Conservation (phyloP, 2,113 vertebrate genomes). For the Labeo rohita region DNA sequence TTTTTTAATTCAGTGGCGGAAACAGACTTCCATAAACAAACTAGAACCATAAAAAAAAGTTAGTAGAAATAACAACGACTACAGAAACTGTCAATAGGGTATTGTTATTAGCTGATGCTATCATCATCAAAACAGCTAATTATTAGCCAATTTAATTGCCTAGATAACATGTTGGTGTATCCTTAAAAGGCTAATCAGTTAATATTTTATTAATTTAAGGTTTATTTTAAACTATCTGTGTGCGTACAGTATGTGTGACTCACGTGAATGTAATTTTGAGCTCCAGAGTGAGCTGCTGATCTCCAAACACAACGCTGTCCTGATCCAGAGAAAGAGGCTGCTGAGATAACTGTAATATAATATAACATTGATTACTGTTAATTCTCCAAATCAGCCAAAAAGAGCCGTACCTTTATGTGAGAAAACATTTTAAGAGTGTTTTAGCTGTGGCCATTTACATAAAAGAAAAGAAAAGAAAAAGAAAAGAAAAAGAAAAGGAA, state of each 20-base stretch:
- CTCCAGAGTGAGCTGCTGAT: constrained; percentile 85
- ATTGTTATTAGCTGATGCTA: neutral
- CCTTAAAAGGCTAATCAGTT: neutral
- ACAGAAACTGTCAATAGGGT: neutral
- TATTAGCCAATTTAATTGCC: neutral
- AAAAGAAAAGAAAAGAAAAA: too few relatives aligned
- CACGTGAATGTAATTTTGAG: constrained; percentile 83
- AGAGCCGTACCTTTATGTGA: neutral
- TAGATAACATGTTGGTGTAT: neutral
- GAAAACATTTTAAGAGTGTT: neutral
- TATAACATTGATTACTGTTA: neutral
- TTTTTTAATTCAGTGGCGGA: too few relatives aligned
- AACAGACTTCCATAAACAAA: neutral
- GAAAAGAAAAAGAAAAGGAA: too few relatives aligned
- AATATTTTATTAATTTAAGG: neutral
- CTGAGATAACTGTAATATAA: neutral
- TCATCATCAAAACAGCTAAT: neutral
- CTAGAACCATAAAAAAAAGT: neutral
- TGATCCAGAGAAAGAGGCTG: constrained; percentile 84
- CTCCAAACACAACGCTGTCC: constrained; percentile 79
- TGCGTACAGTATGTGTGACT: constrained; percentile 61
- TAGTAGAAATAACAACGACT: neutral
- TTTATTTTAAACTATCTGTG: neutral
- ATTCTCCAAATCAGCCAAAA: neutral
- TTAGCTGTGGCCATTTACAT: neutral